A percentile compares a stretch with the other conserved stretches of the same genome.
Evolutionary conservation across 2,113 vertebrate genomes (phyloP).

Genomic region (Heterocephalus glaber): DNA sequence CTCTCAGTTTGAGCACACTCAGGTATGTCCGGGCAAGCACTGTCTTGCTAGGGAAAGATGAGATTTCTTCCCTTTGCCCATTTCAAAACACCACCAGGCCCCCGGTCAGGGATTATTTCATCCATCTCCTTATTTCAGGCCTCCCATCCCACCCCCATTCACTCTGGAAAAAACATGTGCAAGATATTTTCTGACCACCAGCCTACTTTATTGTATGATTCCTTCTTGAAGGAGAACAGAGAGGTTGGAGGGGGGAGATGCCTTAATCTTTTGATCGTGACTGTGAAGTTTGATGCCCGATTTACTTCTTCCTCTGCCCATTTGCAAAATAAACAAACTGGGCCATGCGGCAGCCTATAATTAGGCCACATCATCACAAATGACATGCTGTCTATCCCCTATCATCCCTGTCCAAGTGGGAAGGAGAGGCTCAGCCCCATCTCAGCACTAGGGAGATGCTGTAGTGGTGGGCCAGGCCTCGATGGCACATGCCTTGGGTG

Average conservation of each 20-base stretch:
- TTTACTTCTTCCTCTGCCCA: constrained; percentile 63
- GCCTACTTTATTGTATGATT: neutral
- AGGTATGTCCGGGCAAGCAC: constrained; percentile 47
- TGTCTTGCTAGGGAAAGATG: constrained; percentile 47
- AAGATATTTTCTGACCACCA: neutral
- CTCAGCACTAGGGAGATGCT: neutral
- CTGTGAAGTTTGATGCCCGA: constrained; percentile 44
- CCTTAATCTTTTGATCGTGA: constrained; percentile 65
- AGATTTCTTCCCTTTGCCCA: constrained; percentile 23
- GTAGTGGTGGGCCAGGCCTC: neutral
- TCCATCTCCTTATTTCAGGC: neutral
- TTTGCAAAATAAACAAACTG: constrained; percentile 62
- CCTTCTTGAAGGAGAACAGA: neutral
- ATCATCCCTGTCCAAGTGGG: constrained; percentile 45
- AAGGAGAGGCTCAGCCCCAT: neutral
- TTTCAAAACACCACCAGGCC: constrained; percentile 15
- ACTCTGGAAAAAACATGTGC: neutral
- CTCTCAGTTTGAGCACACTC: neutral
- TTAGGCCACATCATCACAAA: constrained; percentile 69
- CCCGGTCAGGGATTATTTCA: neutral
- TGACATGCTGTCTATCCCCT: constrained; percentile 52
- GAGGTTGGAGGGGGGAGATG: neutral
- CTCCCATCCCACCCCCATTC: too few relatives aligned
- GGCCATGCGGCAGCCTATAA: constrained; percentile 37
- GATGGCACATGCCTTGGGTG: neutral